Evolutionary conservation across 1,140 invertebrate species (phyloP), one percentile per base, ranked within the genome.

Genomic region (Amyelois transitella): DNA sequence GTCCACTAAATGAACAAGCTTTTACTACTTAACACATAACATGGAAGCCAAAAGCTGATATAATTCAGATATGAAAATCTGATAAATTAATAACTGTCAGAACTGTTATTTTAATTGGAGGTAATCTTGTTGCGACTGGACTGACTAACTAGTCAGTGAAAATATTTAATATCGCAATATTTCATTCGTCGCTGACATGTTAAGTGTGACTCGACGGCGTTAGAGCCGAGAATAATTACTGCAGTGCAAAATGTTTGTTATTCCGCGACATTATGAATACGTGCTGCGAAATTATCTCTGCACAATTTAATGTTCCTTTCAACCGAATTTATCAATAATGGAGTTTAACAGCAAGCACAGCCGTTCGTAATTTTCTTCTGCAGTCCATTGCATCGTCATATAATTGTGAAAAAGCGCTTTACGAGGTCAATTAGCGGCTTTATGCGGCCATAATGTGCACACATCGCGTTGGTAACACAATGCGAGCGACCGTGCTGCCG

Each of bases 341-440:
- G 32, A 38, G 17, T 38, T 38, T 38, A 14, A 38, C 17, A 14
- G 1, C 32, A 38, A 38, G 32, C n/a, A 14, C 1, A 38, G 12
- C 4, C 12, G 12, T 38, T 8, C 8, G 32, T 38, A 38, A 38
- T 38, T 48, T 48, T 48, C 18, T 48, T 19, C 5, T 48, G 45
- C n/a, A 21, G 18, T 48, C 45, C 18, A 48, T 21, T 48, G 45
- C 45, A 48, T 21, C 45, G 20, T 21, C 18, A 8, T 48, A 12
- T 20, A 48, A 48, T 25, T 32, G 48, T 50, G 21, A 68, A 66
- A 72, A 70, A 66, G 57, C 62, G 66, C 60, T 72, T 72, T 66
- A 69, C 59, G 62, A 60, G 43, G 63, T 70, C 72, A 77, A 80
- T 77, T 80, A 76, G 74, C 51, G 74, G 75, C 74, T 72, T 72